These are phyloP conservation scores for Lynx canadensis DNA, from an alignment of 2,113 vertebrate species.

Conservation along the genomic window DNA sequence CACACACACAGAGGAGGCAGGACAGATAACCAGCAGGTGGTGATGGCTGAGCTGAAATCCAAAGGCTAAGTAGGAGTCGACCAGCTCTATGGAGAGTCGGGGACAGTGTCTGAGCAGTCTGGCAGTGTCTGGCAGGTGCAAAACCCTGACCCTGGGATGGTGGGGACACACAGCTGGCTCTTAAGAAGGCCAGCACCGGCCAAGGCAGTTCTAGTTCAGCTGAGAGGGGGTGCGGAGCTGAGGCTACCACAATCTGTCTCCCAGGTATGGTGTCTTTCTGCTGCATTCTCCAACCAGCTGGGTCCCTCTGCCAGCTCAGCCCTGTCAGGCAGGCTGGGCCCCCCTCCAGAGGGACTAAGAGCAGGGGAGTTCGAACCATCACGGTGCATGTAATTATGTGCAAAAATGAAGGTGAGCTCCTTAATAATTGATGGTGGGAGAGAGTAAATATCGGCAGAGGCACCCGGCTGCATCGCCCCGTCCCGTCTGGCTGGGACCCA, in stretches of 20 bases:
- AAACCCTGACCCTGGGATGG: neutral
- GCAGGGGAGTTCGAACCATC: conserved; percentile 81
- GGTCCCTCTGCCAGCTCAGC: conserved; percentile 27
- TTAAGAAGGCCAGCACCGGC: neutral
- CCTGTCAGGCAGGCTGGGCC: conserved; percentile 62
- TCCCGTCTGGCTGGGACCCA: conserved; percentile 84
- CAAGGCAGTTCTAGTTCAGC: neutral
- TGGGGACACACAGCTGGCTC: neutral
- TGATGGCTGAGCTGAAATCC: neutral
- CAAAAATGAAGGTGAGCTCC: conserved; percentile 74
- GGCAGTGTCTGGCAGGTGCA: neutral
- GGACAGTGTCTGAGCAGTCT: neutral
- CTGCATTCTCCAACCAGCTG: neutral
- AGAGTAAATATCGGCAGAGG: conserved; percentile 83
- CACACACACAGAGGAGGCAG: neutral
- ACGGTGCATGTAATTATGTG: conserved; percentile 83
- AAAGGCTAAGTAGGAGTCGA: neutral
- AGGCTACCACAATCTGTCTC: neutral
- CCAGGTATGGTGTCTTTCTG: neutral
- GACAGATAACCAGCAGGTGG: neutral
- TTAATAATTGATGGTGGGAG: conserved; percentile 86
- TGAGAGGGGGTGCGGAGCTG: neutral
- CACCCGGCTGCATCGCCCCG: conserved; percentile 81
- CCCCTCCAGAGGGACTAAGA: conserved; percentile 84
- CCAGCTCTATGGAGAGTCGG: neutral